Evolutionary conservation across 2,113 vertebrate species (phyloP).

Genomic region (Oryzias curvinotus): DNA sequence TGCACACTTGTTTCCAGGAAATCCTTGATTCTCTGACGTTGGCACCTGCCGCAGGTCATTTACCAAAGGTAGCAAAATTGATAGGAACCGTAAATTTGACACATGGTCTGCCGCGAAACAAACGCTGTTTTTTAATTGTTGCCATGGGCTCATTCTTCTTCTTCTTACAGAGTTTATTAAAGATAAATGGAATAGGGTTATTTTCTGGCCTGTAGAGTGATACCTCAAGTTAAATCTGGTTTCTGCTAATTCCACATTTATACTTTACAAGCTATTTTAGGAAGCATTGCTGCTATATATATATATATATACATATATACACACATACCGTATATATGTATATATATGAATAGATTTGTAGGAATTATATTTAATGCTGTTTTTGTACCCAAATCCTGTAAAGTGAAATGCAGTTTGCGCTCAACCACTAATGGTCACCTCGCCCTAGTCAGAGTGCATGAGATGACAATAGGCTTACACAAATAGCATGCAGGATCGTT

Average conservation of each 20-base stretch:
- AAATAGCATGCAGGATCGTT: slow-evolving; percentile 91
- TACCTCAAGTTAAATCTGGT: slow-evolving; percentile 97
- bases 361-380: slow-evolving; percentile 94
- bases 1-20: slow-evolving; percentile 92
- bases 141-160: slow-evolving; percentile 91
- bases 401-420: slow-evolving; percentile 85
- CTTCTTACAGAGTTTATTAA: slow-evolving; percentile 68
- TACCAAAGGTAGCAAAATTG: slow-evolving; percentile 96
- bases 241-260: slow-evolving; percentile 86
- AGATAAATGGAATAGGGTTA: slow-evolving; percentile 78
- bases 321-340: slow-evolving; percentile 78
- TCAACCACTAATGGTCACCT: slow-evolving; percentile 69
- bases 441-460: slow-evolving; percentile 87
- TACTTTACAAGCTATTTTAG: slow-evolving; percentile 95
- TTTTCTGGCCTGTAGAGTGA: slow-evolving; percentile 91
- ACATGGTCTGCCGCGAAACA: slow-evolving; percentile 86
- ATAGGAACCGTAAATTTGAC: slow-evolving; percentile 84
- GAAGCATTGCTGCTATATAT: slow-evolving; percentile 98
- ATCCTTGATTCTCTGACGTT: slow-evolving; percentile 86
- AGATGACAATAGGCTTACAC: slow-evolving; percentile 79
- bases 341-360: slow-evolving; percentile 75
- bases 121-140: slow-evolving; percentile 85
- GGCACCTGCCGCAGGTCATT: slow-evolving; percentile 90
- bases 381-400: slow-evolving; percentile 87
- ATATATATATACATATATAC: slow-evolving; percentile 96